Percentiles rank a stretch among this genome's conserved stretches.
phyloP scores from a whole-genome alignment of 2,888 invertebrate species.

The Mallateleia sp. region DNA sequence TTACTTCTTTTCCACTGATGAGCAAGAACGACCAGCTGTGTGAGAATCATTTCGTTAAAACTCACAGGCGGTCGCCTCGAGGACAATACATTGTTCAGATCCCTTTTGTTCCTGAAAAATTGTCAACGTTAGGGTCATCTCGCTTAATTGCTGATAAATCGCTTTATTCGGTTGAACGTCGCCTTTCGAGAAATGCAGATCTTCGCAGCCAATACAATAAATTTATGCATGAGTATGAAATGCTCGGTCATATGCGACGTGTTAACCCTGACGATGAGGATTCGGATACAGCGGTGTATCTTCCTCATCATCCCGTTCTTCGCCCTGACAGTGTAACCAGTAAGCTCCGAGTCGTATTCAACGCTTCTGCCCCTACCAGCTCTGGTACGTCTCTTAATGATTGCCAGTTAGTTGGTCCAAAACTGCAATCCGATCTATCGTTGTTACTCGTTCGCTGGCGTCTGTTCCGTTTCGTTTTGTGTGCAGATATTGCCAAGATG shows the following conservation, averaged over 20 bases:
- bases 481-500: slow-evolving; percentile 54
- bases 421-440: slow-evolving; percentile 3
- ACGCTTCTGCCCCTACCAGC: slow-evolving; percentile 77
- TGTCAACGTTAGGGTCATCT: background rate
- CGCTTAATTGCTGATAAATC: background rate
- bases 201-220: background rate
- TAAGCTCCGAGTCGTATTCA: slow-evolving; percentile 82
- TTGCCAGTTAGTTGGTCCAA: background rate
- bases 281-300: too few species aligned
- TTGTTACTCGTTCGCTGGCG: slow-evolving; percentile 12
- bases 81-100: background rate
- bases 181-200: background rate
- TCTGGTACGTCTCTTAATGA: slow-evolving; percentile 71
- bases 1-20: background rate
- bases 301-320: slow-evolving; percentile 81
- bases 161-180: background rate
- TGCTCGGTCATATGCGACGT: background rate
- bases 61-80: background rate
- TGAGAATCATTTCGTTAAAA: background rate
- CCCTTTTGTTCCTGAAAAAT: background rate
- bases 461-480: background rate
- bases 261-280: background rate
- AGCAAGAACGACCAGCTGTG: background rate
- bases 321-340: slow-evolving; percentile 76
- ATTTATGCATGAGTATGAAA: background rate